Base-by-base conservation (phyloP, 2,797 vertebrate genomes). In the Amniataba percoides region DNA sequence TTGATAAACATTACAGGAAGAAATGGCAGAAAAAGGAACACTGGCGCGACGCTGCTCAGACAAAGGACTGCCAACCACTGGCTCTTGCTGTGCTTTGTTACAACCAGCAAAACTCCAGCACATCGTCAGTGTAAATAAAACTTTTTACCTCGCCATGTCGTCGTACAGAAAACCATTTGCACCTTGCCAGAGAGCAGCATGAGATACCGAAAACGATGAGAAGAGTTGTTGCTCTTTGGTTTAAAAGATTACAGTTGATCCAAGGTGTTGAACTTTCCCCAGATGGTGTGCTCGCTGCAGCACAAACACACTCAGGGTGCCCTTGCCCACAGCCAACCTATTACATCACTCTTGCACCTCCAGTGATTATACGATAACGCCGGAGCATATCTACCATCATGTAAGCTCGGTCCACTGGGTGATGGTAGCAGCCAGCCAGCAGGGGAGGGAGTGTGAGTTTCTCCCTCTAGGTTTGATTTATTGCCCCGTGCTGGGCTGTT, bases 381-480 rank as follows among this genome's bases (percentile, higher is more conserved):
- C 7, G 18, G 19, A 81, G 80, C 71, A 66, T 75, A 83, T 81
- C 72, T 74, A 68, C 60, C 71, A 77, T 74, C 74, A 57, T 48
- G 71, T 78, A 64, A 68, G 75, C 72, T 49, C 9, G 31, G 74
- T 55, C 79, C 68, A 73, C 64, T 80, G 86, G 88, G 78, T 69
- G 87, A 89, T 58, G 62, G 83, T 61, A 71, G 78, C 58, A 74
- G 74, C 75, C 69, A 74, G 78, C 77, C 84, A 77, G 83, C 67
- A 74, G 59, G 62, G 71, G 64, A 70, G 72, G 71, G 75, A 81
- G 75, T 59, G 73, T 59, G 53, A 40, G 46, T 84, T 79, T 88
- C 81, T 90, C 83, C 91, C 85, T 78, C 74, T 60, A 56, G 89
- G 86, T 90, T 90, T 93, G 91, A 94, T 92, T 93, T 93, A 93